Conservation (phyloP, 2,888 invertebrate genomes). For the Xestobium rufovillosum region DNA sequence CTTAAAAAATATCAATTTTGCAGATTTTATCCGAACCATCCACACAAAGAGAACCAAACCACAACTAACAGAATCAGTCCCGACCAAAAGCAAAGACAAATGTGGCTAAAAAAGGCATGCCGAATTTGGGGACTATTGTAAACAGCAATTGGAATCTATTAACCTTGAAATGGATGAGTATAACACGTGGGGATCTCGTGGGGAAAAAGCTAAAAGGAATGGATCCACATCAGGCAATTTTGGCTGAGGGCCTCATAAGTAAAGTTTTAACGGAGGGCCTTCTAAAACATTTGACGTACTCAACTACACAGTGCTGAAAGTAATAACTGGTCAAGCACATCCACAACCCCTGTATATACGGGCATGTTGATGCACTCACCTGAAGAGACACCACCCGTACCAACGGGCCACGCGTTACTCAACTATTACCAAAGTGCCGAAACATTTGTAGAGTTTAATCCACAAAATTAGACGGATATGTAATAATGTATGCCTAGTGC, state of each 20-base stretch:
- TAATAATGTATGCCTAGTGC: neutral
- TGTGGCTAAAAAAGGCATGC: constrained; percentile 9
- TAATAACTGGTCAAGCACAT: neutral
- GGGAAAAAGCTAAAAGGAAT: constrained; percentile 9
- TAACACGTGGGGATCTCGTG: constrained; percentile 9
- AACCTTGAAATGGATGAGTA: constrained; percentile 11
- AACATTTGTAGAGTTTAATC: too few species aligned
- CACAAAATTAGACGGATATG: too few species aligned
- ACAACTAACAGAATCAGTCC: constrained; percentile 5
- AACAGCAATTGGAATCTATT: constrained; percentile 10
- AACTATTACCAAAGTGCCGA: too few species aligned
- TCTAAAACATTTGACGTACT: constrained; percentile 7
- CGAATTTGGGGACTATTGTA: constrained; percentile 11
- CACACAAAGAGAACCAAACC: too few species aligned
- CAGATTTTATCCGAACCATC: too few species aligned
- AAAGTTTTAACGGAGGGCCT: constrained; percentile 9
- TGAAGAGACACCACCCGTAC: too few species aligned
- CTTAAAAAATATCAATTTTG: constrained; percentile 5
- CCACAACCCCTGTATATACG: neutral
- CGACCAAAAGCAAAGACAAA: constrained; percentile 7
- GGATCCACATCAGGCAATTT: constrained; percentile 6
- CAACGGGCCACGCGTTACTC: too few species aligned
- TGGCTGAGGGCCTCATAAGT: constrained; percentile 9
- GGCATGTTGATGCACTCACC: too few species aligned
- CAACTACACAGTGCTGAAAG: too few species aligned